Conservation (phyloP, 2,888 invertebrate species). For the Silvanus unidentatus region DNA sequence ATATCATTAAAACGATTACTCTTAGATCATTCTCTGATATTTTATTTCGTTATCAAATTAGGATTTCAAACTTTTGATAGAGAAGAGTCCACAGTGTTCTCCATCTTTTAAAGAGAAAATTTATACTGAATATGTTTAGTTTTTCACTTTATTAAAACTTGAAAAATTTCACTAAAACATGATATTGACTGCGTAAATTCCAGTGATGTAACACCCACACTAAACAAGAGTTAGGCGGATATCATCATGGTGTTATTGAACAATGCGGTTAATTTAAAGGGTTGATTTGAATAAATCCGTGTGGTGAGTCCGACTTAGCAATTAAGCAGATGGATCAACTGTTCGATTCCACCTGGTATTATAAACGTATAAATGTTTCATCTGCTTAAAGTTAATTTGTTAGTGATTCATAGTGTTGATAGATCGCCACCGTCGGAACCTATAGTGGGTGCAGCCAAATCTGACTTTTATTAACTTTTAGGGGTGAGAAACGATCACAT, state of each 20-base stretch:
- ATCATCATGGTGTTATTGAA: not conserved
- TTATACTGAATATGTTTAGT: too few species aligned
- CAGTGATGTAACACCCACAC: too few species aligned
- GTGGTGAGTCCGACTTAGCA: constrained; percentile 17
- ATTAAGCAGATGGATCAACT: constrained; percentile 31
- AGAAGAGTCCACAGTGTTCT: too few species aligned
- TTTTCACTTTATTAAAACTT: too few species aligned
- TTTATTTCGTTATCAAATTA: too few species aligned
- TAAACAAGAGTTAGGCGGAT: too few species aligned
- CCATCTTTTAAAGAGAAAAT: too few species aligned
- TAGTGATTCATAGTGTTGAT: constrained; percentile 34
- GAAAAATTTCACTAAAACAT: too few species aligned
- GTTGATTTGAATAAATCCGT: constrained; percentile 2
- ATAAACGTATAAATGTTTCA: constrained; percentile 28
- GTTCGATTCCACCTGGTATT: constrained; percentile 27
- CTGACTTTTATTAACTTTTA: constrained; percentile 10
- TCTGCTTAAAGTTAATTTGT: constrained; percentile 33
- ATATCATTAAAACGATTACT: too few species aligned
- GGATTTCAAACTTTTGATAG: too few species aligned
- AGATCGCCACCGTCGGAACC: constrained; percentile 7
- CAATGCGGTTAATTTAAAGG: constrained; percentile 8
- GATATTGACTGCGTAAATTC: too few species aligned
- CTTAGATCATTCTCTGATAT: too few species aligned
- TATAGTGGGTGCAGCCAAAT: constrained; percentile 3
- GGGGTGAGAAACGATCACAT: constrained; percentile 15